A percentile compares a stretch with the other conserved stretches of the same genome.
These are phyloP conservation scores for Parascotia fuliginaria DNA, from an alignment of 2,888 invertebrate species.

Conservation along the genomic window DNA sequence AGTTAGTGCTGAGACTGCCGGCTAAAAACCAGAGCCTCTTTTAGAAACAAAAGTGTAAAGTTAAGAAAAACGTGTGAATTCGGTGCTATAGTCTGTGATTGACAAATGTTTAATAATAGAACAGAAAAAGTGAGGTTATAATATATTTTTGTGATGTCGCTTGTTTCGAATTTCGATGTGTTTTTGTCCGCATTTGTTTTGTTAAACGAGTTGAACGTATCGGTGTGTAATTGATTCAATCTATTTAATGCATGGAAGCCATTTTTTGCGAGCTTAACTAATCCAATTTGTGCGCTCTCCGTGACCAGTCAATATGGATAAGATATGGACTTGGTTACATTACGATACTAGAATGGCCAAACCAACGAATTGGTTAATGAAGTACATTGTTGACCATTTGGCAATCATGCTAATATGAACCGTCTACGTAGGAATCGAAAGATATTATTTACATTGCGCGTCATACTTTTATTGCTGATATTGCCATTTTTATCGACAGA, in stretches of 20 bases:
- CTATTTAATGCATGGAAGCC: constrained; percentile 36
- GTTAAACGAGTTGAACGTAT: constrained; percentile 35
- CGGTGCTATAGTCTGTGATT: constrained; percentile 44
- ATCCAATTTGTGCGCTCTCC: constrained; percentile 58
- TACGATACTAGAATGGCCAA: constrained; percentile 9
- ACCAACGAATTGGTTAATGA: constrained; percentile 1
- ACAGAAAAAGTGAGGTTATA: constrained; percentile 31
- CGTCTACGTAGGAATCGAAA: constrained; percentile 2
- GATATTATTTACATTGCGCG: constrained; percentile 1
- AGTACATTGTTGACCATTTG: not conserved
- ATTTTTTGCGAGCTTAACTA: constrained; percentile 46
- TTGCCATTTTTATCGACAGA: too few relatives aligned
- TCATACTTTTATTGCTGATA: too few relatives aligned
- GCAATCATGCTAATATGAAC: constrained; percentile 14
- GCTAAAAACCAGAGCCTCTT: constrained; percentile 56
- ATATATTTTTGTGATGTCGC: constrained; percentile 24
- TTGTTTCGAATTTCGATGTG: constrained; percentile 30
- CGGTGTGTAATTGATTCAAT: constrained; percentile 25
- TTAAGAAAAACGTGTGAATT: constrained; percentile 26
- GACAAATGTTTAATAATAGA: constrained; percentile 24
- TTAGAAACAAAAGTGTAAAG: constrained; percentile 28
- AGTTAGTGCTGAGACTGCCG: constrained; percentile 73
- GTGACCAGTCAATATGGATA: constrained; percentile 47
- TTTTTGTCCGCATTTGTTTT: constrained; percentile 55
- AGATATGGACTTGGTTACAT: constrained; percentile 35